These are phyloP conservation scores for Chelonus formosanus DNA, from an alignment of 2,888 invertebrate genomes.

Conservation along the genomic window DNA sequence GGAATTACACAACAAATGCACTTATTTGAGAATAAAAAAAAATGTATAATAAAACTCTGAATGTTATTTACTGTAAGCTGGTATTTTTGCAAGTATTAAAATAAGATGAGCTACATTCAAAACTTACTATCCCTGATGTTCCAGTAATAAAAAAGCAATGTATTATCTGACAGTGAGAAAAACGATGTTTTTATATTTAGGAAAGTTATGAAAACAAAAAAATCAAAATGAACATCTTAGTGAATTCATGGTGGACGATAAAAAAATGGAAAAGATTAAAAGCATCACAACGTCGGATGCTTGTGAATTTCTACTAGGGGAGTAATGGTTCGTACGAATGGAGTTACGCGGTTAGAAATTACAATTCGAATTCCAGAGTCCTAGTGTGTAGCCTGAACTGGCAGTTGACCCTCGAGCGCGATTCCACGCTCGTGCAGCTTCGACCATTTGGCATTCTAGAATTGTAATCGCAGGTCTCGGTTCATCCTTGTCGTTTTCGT, in stretches of 20 bases:
- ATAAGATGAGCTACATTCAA: no score
- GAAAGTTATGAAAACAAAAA: not conserved
- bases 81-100: no score
- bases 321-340: conserved; percentile 52
- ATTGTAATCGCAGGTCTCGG: conserved; percentile 55
- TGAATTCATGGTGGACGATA: not conserved
- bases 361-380: conserved; percentile 60
- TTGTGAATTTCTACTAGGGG: conserved; percentile 18
- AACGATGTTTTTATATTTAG: no score
- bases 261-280: conserved; percentile 5
- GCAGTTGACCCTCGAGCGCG: conserved; percentile 45
- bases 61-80: no score
- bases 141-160: no score
- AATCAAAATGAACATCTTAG: not conserved
- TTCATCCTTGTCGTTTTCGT: conserved; percentile 25
- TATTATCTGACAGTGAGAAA: no score
- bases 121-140: no score
- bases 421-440: conserved; percentile 44
- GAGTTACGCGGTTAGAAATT: conserved; percentile 60
- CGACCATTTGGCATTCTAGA: conserved; percentile 55
- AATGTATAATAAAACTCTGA: no score
- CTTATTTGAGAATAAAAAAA: no score
- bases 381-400: conserved; percentile 36
- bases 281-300: conserved; percentile 2
- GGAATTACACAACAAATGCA: no score